These are phyloP conservation scores for Scaptomyza hsui DNA, from an alignment of 1,140 invertebrate species.

Conservation along the genomic window DNA sequence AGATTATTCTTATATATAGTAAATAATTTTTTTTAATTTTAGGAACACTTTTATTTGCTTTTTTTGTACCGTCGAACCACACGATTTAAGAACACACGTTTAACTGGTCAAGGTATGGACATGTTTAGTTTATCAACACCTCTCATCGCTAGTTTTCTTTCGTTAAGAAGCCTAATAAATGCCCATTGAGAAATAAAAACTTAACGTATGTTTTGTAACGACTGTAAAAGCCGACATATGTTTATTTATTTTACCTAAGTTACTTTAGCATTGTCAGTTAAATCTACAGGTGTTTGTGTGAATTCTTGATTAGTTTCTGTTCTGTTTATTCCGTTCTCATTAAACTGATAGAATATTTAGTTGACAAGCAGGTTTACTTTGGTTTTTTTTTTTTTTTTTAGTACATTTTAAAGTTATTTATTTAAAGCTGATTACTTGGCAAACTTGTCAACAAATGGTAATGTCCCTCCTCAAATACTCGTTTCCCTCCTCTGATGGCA, in stretches of 20 bases:
- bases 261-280: background rate
- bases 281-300: constrained; percentile 2
- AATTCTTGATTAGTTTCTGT: background rate
- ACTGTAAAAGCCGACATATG: background rate
- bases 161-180: constrained; percentile 50
- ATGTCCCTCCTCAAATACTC: background rate
- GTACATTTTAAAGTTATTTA: constrained; percentile 55
- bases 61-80: constrained; percentile 23
- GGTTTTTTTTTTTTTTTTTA: background rate
- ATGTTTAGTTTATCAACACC: constrained; percentile 43
- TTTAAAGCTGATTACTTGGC: constrained; percentile 64
- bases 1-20: background rate
- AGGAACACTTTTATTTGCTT: background rate
- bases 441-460: constrained; percentile 58
- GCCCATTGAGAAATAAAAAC: constrained; percentile 52
- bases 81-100: constrained; percentile 28
- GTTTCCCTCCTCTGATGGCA: background rate
- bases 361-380: background rate
- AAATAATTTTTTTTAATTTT: background rate
- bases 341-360: background rate
- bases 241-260: background rate
- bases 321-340: background rate
- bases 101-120: constrained; percentile 40
- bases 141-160: constrained; percentile 48
- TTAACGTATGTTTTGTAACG: constrained; percentile 30